Base-by-base conservation (phyloP, 2,888 invertebrate genomes). In the Andrena bicolor region DNA sequence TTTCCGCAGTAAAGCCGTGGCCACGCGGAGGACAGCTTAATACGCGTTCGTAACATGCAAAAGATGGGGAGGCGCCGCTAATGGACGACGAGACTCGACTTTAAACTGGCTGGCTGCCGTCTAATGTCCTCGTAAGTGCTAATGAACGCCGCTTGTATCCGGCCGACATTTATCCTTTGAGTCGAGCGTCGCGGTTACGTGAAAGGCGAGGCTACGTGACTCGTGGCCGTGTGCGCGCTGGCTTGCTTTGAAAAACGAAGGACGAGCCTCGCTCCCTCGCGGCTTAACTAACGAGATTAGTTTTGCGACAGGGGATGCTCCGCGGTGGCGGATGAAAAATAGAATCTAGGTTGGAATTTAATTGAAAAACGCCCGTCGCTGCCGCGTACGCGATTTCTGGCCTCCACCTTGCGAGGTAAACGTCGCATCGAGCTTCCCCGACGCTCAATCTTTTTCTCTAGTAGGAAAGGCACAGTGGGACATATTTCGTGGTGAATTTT, bases 51-150 rank as follows among this genome's bases (percentile, higher is more conserved):
- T 80, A 82, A 82, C 76, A 81, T 80, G 76, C 76, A 78, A 80
- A 88, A 88, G 85, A 86, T 78, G 82, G 80, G 79, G 41, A 41
- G 41, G 41, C 41, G 77, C 80, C 65, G 71, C 83, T 88, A 88
- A 88, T 84, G 88, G 86, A 84, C 80, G 87, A 80, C 82, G 82
- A 66, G 78, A 81, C 80, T 76, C 70, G 79, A 76, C 76, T 84
- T 76, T 77, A 71, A 82, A 84, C 84, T 76, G 72, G 30, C 56
- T 56, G 20, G 86, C 82, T 86, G 70, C 77, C 84, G 80, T 86
- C 87, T 88, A 88, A 88, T 87, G 88, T 79, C 80, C 84, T 86
- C 87, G 77, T 86, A 87, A 77, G 79, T 88, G 83, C 86, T 86
- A 88, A 88, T 85, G 88, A 88, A 78, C 77, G 76, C 68, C 79